phyloP scores from a whole-genome alignment of 2,888 invertebrate genomes.

The Lasioglossum morio region DNA sequence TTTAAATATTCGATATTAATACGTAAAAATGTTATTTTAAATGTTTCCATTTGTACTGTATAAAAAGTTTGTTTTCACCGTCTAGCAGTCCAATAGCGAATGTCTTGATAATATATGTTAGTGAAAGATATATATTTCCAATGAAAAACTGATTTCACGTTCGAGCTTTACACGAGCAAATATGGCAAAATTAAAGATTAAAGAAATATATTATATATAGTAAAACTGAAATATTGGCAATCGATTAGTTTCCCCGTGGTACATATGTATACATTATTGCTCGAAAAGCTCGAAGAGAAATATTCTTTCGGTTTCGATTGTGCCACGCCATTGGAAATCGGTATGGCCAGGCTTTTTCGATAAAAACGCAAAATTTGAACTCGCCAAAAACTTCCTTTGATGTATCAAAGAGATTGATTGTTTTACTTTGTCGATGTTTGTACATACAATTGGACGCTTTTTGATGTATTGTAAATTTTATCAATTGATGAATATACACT shows the following conservation, averaged over 20 bases:
- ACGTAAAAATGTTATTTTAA: background rate
- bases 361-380: background rate
- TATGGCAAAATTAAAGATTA: background rate
- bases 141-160: background rate
- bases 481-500: background rate
- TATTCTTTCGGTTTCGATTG: conserved; percentile 22
- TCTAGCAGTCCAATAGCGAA: background rate
- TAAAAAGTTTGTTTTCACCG: background rate
- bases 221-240: conserved; percentile 27
- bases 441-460: background rate
- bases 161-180: background rate
- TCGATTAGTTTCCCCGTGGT: conserved; percentile 19
- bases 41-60: background rate
- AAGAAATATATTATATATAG: background rate
- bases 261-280: conserved; percentile 20
- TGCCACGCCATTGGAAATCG: conserved; percentile 18
- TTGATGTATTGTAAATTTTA: background rate
- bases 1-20: background rate
- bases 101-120: background rate
- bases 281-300: conserved; percentile 16
- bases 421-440: background rate
- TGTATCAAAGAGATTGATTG: background rate
- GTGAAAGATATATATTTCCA: background rate
- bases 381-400: background rate
- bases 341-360: background rate